Percentiles rank a stretch among this genome's conserved stretches.
Conservation (phyloP, 2,888 invertebrate genomes). For the Spodoptera littoralis region DNA sequence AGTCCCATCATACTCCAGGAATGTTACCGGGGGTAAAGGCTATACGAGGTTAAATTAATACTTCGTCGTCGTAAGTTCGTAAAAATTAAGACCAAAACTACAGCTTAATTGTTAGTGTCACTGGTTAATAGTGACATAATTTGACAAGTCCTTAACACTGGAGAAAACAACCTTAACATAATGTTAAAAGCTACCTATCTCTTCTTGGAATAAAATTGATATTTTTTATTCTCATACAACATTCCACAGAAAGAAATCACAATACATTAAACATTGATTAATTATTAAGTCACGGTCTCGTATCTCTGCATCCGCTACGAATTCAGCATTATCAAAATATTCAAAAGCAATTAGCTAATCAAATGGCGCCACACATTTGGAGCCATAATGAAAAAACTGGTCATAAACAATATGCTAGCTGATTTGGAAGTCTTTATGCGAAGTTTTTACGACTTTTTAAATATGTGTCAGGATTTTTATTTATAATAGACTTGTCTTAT, state of each 20-base stretch:
- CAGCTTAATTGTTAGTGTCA: too few species aligned
- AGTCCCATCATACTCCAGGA: too few species aligned
- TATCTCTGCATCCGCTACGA: constrained; percentile 40
- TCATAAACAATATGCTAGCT: constrained; percentile 47
- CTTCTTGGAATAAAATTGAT: neutral
- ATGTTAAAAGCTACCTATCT: too few species aligned
- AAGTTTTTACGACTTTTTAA: constrained; percentile 52
- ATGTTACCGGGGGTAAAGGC: too few species aligned
- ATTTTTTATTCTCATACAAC: constrained; percentile 1
- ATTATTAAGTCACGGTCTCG: constrained; percentile 11
- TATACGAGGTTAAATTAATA: too few species aligned
- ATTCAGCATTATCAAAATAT: constrained; percentile 37
- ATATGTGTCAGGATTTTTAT: constrained; percentile 45
- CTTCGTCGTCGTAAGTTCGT: too few species aligned
- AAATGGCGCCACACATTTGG: constrained; percentile 66
- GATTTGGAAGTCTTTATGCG: constrained; percentile 38
- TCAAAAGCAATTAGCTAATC: constrained; percentile 56
- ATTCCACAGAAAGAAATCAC: neutral
- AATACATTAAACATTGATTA: constrained; percentile 13
- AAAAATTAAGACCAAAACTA: too few species aligned
- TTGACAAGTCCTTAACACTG: too few species aligned
- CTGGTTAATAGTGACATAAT: too few species aligned
- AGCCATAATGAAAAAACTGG: constrained; percentile 53
- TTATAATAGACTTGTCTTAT: constrained; percentile 24
- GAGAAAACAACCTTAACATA: too few species aligned